These are phyloP conservation scores for Phengaris arion DNA, from an alignment of 2,888 invertebrate genomes.

Conservation along the genomic window DNA sequence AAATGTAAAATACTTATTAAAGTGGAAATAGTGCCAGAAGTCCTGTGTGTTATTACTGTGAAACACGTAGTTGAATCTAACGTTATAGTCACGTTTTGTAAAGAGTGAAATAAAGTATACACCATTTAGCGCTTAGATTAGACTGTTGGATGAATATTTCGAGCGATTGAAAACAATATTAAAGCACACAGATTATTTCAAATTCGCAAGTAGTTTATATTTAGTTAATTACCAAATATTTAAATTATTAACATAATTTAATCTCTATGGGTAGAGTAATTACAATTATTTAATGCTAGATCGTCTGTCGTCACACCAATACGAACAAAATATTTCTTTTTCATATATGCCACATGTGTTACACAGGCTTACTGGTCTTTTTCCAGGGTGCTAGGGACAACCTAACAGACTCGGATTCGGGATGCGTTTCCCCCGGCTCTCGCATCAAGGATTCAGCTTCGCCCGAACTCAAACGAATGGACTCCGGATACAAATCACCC, in stretches of 20 bases:
- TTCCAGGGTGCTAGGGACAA: slow-evolving; percentile 74
- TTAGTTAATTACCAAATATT: no score
- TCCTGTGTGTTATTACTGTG: no score
- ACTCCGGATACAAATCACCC: slow-evolving; percentile 77
- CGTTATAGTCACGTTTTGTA: not conserved
- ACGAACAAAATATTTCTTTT: not conserved
- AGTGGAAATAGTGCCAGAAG: no score
- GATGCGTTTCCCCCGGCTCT: slow-evolving; percentile 77
- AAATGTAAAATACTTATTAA: no score
- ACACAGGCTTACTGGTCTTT: slow-evolving; percentile 29
- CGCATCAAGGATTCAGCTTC: slow-evolving; percentile 77
- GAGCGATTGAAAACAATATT: not conserved
- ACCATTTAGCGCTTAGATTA: not conserved
- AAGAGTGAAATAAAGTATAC: not conserved
- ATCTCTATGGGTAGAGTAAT: no score
- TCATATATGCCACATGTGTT: not conserved
- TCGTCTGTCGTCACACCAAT: not conserved
- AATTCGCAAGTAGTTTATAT: no score
- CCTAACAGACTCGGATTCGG: slow-evolving; percentile 76
- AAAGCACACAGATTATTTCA: no score
- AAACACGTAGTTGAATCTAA: slow-evolving; percentile 6
- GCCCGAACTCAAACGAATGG: slow-evolving; percentile 76
- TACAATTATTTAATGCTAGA: no score
- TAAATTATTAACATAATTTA: no score
- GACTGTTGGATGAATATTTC: not conserved